Conservation (phyloP, 2,797 vertebrate species). For the Acestrorhynchus altus region DNA sequence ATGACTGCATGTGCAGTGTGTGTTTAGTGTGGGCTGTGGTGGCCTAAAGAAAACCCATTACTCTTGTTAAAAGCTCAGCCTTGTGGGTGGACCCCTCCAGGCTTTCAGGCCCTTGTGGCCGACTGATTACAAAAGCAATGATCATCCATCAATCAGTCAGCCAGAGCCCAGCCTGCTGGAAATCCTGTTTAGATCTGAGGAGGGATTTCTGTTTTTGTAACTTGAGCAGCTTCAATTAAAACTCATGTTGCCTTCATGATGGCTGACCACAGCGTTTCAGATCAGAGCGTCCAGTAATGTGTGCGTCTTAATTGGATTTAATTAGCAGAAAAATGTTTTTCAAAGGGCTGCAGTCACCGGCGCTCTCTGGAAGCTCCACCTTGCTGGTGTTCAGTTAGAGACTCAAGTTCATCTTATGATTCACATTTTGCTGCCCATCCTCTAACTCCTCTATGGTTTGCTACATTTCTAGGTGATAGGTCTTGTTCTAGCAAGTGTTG, state of each 20-base stretch:
- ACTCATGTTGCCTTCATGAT: not conserved
- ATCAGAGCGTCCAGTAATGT: not conserved
- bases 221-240: too few relatives aligned
- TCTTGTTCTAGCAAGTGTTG: too few relatives aligned
- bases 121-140: conserved; percentile 16
- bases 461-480: too few relatives aligned
- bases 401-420: not conserved
- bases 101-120: conserved; percentile 13
- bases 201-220: not conserved
- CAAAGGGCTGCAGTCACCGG: not conserved
- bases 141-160: conserved; percentile 32
- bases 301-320: not conserved
- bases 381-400: not conserved
- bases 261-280: not conserved
- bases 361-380: not conserved
- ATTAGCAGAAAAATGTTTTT: not conserved
- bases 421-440: not conserved
- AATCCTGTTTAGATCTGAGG: conserved; percentile 1
- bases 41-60: conserved; percentile 42
- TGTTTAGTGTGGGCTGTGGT: conserved; percentile 19
- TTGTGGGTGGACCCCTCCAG: conserved; percentile 7
- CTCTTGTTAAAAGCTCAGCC: conserved; percentile 33
- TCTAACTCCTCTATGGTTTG: not conserved
- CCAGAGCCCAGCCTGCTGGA: not conserved
- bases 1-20: conserved; percentile 17